Percentiles rank a stretch among this genome's conserved stretches.
Evolutionary conservation across 2,797 vertebrate genomes (phyloP).

Genomic region (Benthosema pterotum): DNA sequence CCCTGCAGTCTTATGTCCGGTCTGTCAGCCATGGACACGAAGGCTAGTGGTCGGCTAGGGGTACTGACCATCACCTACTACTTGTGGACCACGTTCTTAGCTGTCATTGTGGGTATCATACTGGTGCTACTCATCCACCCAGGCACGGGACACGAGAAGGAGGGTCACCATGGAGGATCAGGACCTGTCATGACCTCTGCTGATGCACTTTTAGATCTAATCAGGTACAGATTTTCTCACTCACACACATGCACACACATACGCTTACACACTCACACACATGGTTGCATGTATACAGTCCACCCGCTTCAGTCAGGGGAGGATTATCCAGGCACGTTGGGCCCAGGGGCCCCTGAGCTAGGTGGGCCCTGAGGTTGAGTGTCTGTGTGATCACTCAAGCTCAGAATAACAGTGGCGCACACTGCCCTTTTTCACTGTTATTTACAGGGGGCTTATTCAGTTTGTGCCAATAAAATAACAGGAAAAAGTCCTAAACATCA

Average conservation of each 20-base stretch:
- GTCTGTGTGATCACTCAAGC: no score
- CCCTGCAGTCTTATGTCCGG: constrained; percentile 87
- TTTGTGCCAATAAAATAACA: no score
- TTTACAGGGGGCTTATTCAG: no score
- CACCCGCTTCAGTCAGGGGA: no score
- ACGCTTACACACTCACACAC: no score
- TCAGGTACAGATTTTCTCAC: constrained; percentile 75
- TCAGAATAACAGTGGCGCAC: no score
- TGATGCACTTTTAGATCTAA: constrained; percentile 88
- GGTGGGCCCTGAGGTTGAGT: no score
- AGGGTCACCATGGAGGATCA: constrained; percentile 67
- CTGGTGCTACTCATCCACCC: constrained; percentile 87
- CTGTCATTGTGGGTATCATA: constrained; percentile 86
- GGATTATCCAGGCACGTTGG: no score
- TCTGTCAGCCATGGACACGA: constrained; percentile 89
- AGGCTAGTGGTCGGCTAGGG: constrained; percentile 85
- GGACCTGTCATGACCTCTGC: constrained; percentile 87
- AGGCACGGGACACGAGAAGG: constrained; percentile 84
- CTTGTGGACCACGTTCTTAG: constrained; percentile 91
- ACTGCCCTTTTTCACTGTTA: no score
- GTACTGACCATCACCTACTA: constrained; percentile 90
- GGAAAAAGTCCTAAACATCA: no score
- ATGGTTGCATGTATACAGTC: no score
- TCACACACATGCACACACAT: background rate
- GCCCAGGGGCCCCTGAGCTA: no score